Evolutionary conservation across 2,113 vertebrate species (phyloP).

Genomic region (Salminus brasiliensis): DNA sequence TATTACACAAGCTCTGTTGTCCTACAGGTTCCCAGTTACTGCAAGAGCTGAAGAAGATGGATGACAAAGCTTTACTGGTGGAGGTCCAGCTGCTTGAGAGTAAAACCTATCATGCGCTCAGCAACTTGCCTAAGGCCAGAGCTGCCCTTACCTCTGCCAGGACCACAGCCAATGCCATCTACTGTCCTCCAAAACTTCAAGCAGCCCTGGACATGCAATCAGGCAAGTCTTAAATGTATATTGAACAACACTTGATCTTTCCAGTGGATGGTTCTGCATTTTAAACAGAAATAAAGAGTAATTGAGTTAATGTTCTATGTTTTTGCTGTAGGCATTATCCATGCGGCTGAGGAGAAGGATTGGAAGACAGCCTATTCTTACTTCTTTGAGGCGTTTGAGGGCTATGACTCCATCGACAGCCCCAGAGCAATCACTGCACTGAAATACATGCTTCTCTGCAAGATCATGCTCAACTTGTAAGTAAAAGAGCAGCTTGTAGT

Average conservation of each 20-base stretch:
- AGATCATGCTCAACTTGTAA: conserved; percentile 96
- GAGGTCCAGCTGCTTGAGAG: conserved; percentile 98
- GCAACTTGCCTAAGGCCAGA: conserved; percentile 96
- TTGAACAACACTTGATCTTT: not conserved
- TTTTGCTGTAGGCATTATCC: conserved; percentile 87
- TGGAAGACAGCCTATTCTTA: conserved; percentile 99
- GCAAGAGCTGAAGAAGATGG: conserved; percentile 98
- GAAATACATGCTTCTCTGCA: conserved; percentile 99
- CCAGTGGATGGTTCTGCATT: not conserved
- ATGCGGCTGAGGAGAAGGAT: conserved; percentile 98
- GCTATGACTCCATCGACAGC: conserved; percentile 95
- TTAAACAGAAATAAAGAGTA: no score
- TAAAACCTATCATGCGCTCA: conserved; percentile 98
- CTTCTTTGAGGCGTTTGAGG: conserved; percentile 98
- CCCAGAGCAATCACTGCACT: conserved; percentile 94
- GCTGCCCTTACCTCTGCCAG: conserved; percentile 97
- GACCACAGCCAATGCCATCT: conserved; percentile 98
- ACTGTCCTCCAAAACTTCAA: conserved; percentile 97
- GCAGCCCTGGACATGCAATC: conserved; percentile 99
- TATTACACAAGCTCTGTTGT: not conserved
- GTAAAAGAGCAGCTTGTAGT: conserved; percentile 58
- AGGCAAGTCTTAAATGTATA: conserved; percentile 73
- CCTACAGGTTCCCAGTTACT: conserved; percentile 89
- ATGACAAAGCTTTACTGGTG: conserved; percentile 97
- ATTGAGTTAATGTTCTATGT: not conserved